phyloP scores from a whole-genome alignment of 2,888 invertebrate species.

The Nipponacmea schrenckii region DNA sequence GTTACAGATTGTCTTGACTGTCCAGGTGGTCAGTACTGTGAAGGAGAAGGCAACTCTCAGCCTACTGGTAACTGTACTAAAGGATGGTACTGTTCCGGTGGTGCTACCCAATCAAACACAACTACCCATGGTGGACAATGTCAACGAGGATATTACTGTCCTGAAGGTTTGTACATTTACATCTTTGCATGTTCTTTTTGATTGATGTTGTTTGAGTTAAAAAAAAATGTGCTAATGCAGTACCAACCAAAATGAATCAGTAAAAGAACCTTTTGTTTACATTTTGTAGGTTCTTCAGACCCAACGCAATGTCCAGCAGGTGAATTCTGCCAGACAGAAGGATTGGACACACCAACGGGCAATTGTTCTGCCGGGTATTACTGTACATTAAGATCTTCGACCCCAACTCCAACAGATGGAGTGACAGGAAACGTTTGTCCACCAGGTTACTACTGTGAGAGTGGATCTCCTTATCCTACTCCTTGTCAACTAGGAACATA shows the following conservation, averaged over 20 bases:
- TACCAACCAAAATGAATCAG: too few relatives aligned
- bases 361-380: conserved; percentile 61
- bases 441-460: conserved; percentile 53
- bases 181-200: too few relatives aligned
- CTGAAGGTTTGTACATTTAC: conserved; percentile 44
- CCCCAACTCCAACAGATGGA: conserved; percentile 46
- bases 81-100: conserved; percentile 60
- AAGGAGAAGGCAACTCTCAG: conserved; percentile 54
- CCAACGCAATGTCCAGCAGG: conserved; percentile 59
- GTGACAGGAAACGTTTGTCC: conserved; percentile 56
- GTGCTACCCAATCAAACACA: conserved; percentile 50
- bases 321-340: conserved; percentile 56
- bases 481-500: conserved; percentile 58
- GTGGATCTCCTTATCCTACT: conserved; percentile 45
- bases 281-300: conserved; percentile 50
- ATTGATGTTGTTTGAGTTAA: too few relatives aligned
- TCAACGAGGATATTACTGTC: conserved; percentile 58
- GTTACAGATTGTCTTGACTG: conserved; percentile 52
- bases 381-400: conserved; percentile 47
- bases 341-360: conserved; percentile 52
- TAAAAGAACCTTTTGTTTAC: not conserved
- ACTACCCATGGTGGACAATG: conserved; percentile 58
- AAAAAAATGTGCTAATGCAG: too few relatives aligned
- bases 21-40: conserved; percentile 61
- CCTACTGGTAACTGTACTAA: conserved; percentile 57